Percentiles rank a stretch among this genome's conserved stretches.
These are phyloP conservation scores for Lagodon rhomboides DNA, from an alignment of 2,797 vertebrate genomes.

Conservation along the genomic window DNA sequence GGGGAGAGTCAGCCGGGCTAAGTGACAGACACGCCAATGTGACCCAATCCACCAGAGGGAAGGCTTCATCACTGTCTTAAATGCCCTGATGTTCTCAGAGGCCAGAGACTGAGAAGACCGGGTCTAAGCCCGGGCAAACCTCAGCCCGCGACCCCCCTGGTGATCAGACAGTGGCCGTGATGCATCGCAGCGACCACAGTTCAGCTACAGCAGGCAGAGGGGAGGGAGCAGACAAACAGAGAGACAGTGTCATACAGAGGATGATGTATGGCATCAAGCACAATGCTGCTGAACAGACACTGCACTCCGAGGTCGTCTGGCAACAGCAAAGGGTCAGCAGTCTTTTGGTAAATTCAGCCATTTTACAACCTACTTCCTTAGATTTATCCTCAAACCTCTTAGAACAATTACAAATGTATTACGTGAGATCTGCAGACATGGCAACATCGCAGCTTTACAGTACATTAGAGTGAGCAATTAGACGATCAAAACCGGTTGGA, in stretches of 20 bases:
- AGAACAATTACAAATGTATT: background rate
- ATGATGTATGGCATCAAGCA: conserved; percentile 15
- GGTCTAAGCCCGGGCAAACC: conserved; percentile 25
- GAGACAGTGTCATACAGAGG: background rate
- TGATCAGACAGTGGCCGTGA: conserved; percentile 53
- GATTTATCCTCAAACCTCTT: background rate
- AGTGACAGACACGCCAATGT: conserved; percentile 66
- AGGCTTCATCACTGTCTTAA: conserved; percentile 54
- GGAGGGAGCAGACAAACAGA: conserved; percentile 15
- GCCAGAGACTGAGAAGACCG: conserved; percentile 41
- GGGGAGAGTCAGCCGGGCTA: conserved; percentile 51
- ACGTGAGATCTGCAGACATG: background rate
- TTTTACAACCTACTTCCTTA: background rate
- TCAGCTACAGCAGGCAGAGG: conserved; percentile 14
- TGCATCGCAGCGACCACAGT: conserved; percentile 39
- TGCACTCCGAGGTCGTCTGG: conserved; percentile 3
- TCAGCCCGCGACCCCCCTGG: background rate
- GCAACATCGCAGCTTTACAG: background rate
- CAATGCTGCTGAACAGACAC: conserved; percentile 20
- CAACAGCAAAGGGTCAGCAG: background rate
- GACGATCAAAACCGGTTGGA: background rate
- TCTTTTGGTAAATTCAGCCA: background rate
- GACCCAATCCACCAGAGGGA: conserved; percentile 62
- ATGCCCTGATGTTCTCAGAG: conserved; percentile 51
- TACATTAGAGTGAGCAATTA: background rate